phyloP scores from a whole-genome alignment of 2,888 invertebrate genomes.

The Artemia sinica region DNA sequence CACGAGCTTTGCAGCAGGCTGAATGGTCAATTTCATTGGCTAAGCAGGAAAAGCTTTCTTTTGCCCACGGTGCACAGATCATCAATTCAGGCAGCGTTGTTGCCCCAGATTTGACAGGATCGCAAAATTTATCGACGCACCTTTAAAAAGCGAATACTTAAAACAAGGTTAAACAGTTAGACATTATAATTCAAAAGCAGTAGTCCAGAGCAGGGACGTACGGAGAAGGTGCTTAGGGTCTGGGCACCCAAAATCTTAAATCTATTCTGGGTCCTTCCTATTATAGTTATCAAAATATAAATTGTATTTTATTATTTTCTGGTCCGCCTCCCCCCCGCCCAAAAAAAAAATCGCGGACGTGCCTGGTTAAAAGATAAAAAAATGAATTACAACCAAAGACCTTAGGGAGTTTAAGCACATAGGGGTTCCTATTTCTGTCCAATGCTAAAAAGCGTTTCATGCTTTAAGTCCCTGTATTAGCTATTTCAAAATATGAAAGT shows the following conservation, averaged over 20 bases:
- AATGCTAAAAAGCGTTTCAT: too few relatives aligned
- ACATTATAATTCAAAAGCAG: not conserved
- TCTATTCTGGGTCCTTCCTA: too few relatives aligned
- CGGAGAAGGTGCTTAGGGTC: not conserved
- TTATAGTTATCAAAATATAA: not conserved
- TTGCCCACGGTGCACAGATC: slow-evolving; percentile 76
- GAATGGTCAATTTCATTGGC: slow-evolving; percentile 64
- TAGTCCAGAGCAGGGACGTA: not conserved
- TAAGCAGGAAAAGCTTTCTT: slow-evolving; percentile 57
- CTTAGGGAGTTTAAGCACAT: too few relatives aligned
- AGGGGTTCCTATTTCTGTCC: too few relatives aligned
- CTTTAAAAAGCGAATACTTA: slow-evolving; percentile 26
- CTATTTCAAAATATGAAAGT: too few relatives aligned
- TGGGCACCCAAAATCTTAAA: not conserved
- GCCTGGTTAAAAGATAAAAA: too few relatives aligned
- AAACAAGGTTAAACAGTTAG: not conserved
- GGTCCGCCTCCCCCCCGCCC: not conserved
- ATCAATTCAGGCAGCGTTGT: slow-evolving; percentile 60
- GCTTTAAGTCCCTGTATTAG: too few relatives aligned
- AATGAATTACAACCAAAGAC: too few relatives aligned
- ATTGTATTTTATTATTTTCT: not conserved
- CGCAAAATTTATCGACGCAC: slow-evolving; percentile 60
- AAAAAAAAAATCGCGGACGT: not conserved
- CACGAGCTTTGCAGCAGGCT: slow-evolving; percentile 55
- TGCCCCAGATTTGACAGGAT: slow-evolving; percentile 42